These are phyloP conservation scores for Platanista minor DNA, from an alignment of 2,113 vertebrate species.

Conservation along the genomic window DNA sequence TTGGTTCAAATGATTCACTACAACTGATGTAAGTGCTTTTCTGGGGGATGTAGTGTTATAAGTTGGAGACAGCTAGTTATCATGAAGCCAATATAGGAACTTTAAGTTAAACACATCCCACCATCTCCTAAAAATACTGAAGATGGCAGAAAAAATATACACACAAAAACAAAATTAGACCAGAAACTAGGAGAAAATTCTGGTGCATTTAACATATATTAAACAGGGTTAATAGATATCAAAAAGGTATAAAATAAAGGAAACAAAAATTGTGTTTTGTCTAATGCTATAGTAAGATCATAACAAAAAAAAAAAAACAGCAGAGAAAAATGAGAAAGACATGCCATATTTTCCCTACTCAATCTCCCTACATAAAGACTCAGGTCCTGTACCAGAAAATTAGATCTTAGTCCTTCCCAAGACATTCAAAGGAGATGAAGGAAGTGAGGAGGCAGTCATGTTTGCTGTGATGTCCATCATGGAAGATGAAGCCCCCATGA, in stretches of 20 bases:
- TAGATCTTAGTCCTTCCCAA: not conserved
- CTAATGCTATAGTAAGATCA: not conserved
- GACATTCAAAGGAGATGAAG: not conserved
- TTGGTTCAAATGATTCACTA: not conserved
- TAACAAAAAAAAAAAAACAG: rapidly evolving
- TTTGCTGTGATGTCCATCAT: not conserved
- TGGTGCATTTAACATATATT: not conserved
- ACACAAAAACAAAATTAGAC: not conserved
- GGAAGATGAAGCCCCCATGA: not conserved
- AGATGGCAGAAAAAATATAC: not conserved
- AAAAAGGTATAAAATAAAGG: not conserved
- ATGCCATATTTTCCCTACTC: not conserved
- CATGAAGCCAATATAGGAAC: not conserved
- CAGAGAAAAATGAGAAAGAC: not conserved
- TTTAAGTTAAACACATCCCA: not conserved
- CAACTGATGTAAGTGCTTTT: not conserved
- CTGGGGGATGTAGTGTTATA: not conserved
- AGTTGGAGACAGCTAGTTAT: not conserved
- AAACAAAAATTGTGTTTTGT: not conserved
- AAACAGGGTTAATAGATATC: not conserved
- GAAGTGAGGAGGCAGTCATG: not conserved
- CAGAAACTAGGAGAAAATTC: not conserved
- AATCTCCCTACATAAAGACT: not conserved
- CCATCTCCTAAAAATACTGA: not conserved
- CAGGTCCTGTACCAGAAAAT: not conserved